Evolutionary conservation across 2,113 vertebrate genomes (phyloP).

Genomic region (Orthonyx spaldingii): DNA sequence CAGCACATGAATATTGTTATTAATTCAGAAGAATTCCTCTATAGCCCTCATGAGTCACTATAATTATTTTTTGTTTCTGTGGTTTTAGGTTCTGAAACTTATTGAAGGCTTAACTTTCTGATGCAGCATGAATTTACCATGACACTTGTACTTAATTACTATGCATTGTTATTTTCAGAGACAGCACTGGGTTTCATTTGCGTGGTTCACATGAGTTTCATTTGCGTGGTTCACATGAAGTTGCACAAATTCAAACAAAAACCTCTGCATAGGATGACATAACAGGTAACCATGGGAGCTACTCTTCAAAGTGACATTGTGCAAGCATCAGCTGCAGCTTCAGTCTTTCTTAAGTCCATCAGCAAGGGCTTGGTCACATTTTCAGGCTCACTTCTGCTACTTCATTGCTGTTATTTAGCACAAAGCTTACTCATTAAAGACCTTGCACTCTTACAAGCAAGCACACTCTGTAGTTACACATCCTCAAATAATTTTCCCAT

Average conservation of each 20-base stretch:
- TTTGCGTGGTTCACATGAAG: not conserved
- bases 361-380: not conserved
- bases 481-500: not conserved
- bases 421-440: not conserved
- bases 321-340: not conserved
- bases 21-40: slow-evolving; percentile 8
- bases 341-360: not conserved
- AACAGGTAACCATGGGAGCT: not conserved
- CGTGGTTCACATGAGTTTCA: not conserved
- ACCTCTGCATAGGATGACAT: not conserved
- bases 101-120: not conserved
- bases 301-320: not conserved
- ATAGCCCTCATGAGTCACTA: not conserved
- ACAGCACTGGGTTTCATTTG: not conserved
- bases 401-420: not conserved
- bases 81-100: not conserved
- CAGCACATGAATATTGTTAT: not conserved
- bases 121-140: not conserved
- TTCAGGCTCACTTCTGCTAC: not conserved
- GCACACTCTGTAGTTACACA: not conserved
- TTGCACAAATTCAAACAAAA: not conserved
- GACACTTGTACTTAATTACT: not conserved
- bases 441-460: not conserved
- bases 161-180: not conserved
- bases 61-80: not conserved